Evolutionary conservation across 2,113 vertebrate species (phyloP), one percentile per base, ranked within the genome.

Genomic region (Mirza zaza): DNA sequence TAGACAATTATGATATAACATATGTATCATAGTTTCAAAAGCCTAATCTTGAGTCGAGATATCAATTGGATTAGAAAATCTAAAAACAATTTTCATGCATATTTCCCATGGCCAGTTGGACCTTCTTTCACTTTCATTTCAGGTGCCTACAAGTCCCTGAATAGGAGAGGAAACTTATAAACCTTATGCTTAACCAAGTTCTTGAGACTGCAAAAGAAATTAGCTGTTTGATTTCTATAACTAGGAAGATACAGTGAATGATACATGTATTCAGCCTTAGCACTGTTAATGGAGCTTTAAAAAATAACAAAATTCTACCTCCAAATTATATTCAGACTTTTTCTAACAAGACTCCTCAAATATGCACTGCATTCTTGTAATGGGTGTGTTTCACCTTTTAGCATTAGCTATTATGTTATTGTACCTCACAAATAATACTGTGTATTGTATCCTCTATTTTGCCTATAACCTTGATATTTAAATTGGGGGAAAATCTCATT

Each of bases 321-420:
- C 73, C 50, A 92, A 88, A 95, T 94, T 79, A 84, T 97, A 80
- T 80, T 97, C 90, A 97, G 34, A 84, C 48, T 52, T 79, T 89
- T 86, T 87, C 63, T 94, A 96, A 92, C 52, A 93, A 77, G 76
- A 87, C 20, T 61, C 27, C 76, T 50, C 80, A 89, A 97, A 98
- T 96, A 95, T 94, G 81, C 93, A 71, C 27, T 91, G 55, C 50
- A 93, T 98, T 97, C 90, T 95, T 96, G 39, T 97, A 97, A 95
- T 97, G 57, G 52, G 39, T 84, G 23, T 57, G 55, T 91, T 98
- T 97, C 23, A 92, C 36, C 36, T 97, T 97, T 98, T 95, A 89
- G 59, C 87, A 91, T 97, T 93, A 94, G 57, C 87, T 98, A 91
- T 87, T 94, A 94, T 50, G 21, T 77, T 77, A 92, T 86, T n/a